Evolutionary conservation across 2,113 vertebrate species (phyloP).

Genomic region (human (Homo sapiens)): DNA sequence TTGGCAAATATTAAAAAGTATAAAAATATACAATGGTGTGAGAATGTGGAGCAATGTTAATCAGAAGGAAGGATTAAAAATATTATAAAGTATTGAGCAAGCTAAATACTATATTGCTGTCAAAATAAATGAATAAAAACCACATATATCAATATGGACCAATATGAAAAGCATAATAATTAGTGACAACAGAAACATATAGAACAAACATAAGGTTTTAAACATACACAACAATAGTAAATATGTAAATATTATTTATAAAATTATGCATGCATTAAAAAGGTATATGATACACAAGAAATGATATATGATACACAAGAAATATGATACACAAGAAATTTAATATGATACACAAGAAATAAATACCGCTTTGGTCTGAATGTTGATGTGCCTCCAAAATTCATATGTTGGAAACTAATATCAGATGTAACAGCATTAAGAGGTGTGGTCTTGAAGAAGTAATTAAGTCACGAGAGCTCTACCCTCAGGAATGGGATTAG

Average conservation of each 20-base stretch:
- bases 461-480: not conserved
- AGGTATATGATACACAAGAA: too few relatives aligned
- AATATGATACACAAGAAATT: too few relatives aligned
- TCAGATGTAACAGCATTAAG: not conserved
- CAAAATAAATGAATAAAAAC: not conserved
- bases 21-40: not conserved
- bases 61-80: not conserved
- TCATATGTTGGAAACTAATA: too few relatives aligned
- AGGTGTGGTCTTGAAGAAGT: not conserved
- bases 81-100: not conserved
- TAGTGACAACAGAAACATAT: not conserved
- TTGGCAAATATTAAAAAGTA: not conserved
- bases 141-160: not conserved
- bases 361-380: not conserved
- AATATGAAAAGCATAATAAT: not conserved
- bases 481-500: not conserved
- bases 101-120: not conserved
- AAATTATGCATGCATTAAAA: not conserved
- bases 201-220: not conserved
- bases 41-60: not conserved
- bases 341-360: not conserved
- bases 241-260: not conserved
- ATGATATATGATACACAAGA: too few relatives aligned
- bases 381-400: fast-evolving
- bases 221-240: not conserved